These are phyloP conservation scores for Peromyscus leucopus DNA, from an alignment of 2,113 vertebrate genomes.

Conservation along the genomic window DNA sequence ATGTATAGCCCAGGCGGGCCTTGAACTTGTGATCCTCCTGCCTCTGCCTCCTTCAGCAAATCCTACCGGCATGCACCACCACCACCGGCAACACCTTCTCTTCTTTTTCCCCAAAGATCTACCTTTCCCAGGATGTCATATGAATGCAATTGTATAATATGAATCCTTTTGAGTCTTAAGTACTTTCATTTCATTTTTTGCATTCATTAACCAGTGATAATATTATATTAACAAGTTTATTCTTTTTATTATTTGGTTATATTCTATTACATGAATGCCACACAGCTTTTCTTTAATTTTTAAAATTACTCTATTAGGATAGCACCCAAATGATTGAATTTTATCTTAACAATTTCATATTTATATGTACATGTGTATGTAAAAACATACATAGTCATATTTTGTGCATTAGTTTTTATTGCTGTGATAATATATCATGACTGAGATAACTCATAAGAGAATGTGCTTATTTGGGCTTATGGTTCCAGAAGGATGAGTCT, in stretches of 20 bases:
- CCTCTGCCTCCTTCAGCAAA: too few relatives aligned
- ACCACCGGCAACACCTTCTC: too few relatives aligned
- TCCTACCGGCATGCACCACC: too few relatives aligned
- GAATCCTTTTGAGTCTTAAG: neutral
- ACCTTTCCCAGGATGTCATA: neutral
- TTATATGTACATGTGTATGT: neutral
- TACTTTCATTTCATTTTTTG: neutral
- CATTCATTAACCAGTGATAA: neutral
- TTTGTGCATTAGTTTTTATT: neutral
- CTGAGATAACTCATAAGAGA: neutral
- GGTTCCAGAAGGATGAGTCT: neutral
- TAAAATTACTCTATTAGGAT: neutral
- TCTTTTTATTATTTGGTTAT: neutral
- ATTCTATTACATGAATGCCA: neutral
- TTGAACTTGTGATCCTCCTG: too few relatives aligned
- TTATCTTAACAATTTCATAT: neutral
- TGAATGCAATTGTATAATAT: neutral
- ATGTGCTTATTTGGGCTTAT: neutral
- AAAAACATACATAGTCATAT: neutral
- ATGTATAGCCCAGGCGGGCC: too few relatives aligned
- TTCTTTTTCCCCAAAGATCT: neutral
- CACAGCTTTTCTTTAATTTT: neutral
- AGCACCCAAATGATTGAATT: neutral
- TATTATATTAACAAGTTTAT: neutral
- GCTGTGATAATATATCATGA: neutral